Evolutionary conservation across 2,888 invertebrate genomes (phyloP), one percentile per base, ranked within the genome.

Genomic region (Gryllus longicercus): DNA sequence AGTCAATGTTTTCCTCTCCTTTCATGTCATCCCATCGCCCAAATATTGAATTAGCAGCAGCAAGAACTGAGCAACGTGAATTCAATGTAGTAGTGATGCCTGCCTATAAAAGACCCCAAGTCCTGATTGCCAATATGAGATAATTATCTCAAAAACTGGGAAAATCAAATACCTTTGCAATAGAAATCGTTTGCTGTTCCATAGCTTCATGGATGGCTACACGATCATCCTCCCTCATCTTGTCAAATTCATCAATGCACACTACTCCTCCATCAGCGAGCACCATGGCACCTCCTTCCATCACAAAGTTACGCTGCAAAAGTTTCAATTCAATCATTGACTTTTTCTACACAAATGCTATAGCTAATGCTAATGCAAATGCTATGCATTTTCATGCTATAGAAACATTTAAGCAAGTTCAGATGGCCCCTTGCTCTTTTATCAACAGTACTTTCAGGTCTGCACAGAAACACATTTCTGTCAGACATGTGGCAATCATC

Each of bases 231-330:
- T 99, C 99, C 80, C 96, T 91, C 99, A 99, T 99, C 89, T 99
- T 99, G 88, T 99, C 99, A 87, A 99, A 99, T 88, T 99, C 99
- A 87, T 99, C 99, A 86, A 99, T 99, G 87, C 99, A 99, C 1
- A 99, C 99, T 2, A 99, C 98, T 50, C 99, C 99, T 5, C 99
- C 99, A 88, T 99, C 99, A 0, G 99, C 99, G 74, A 99, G 88
- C 49, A 99, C 99, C 99, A 99, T 99, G 1, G 99, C 99, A 14
- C 99, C 99, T 16, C 99, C 98, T 88, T 98, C 98, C 96, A 98
- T 96, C 8, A 98, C 93, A 88, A 98, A 98, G 87, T 96, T 97
- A 76, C 96, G 91, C 96, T 96, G 85, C 18, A 86, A 86, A 81
- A 38, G 38, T 38, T 38, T 38, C 38, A 38, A 38, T 38, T 38